Evolutionary conservation across 2,797 vertebrate genomes (phyloP).

Genomic region (Pyrrhura leucotis): DNA sequence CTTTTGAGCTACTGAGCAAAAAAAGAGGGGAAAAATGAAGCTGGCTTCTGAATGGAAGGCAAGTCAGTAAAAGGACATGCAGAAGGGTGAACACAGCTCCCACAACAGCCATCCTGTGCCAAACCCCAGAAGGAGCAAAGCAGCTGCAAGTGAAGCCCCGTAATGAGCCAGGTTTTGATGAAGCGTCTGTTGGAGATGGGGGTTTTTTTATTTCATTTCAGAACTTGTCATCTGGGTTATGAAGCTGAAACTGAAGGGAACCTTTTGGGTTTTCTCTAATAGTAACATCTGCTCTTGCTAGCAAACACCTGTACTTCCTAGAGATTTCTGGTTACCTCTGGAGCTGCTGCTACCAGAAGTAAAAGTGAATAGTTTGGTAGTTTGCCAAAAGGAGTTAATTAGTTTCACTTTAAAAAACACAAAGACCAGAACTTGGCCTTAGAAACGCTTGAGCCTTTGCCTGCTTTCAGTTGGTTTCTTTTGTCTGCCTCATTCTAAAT

Average conservation of each 20-base stretch:
- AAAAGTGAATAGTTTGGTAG: not conserved
- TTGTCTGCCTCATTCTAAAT: not conserved
- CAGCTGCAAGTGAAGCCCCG: constrained; percentile 42
- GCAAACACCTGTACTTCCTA: constrained; percentile 34
- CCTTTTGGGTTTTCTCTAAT: not conserved
- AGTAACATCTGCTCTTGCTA: constrained; percentile 48
- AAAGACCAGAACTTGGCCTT: not conserved
- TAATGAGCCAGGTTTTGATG: constrained; percentile 18
- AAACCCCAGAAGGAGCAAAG: not conserved
- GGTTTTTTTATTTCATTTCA: not conserved
- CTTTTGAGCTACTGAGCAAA: not conserved
- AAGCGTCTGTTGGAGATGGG: not conserved
- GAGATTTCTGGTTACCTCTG: constrained; percentile 3
- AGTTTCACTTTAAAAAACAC: not conserved
- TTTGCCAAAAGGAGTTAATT: constrained; percentile 22
- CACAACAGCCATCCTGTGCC: not conserved
- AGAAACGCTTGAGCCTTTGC: not conserved
- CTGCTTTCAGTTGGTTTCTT: not conserved
- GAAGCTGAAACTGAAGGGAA: constrained; percentile 62
- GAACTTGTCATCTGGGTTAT: constrained; percentile 47
- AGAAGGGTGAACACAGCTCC: not conserved
- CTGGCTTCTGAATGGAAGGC: not conserved
- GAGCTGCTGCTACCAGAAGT: not conserved
- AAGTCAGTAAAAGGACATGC: not conserved
- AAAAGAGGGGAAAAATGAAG: not conserved